Percentiles rank a stretch among this genome's conserved stretches.
phyloP scores from a whole-genome alignment of 2,888 invertebrate species.

The Ophraella communa region DNA sequence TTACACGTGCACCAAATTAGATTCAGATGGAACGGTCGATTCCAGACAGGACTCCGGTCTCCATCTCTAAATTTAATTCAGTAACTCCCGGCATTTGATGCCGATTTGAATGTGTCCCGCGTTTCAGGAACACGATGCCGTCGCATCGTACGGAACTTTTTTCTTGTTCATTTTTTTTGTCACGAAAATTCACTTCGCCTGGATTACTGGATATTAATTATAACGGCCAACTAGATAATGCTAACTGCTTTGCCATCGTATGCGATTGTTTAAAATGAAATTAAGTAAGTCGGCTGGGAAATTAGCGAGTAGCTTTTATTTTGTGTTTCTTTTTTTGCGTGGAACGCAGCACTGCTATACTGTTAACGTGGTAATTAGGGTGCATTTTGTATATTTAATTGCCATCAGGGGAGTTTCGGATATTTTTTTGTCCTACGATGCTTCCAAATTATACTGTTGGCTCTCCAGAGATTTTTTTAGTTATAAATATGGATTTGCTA shows the following conservation, averaged over 20 bases:
- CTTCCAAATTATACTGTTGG: slow-evolving; percentile 13
- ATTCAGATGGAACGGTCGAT: neutral
- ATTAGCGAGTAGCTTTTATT: slow-evolving; percentile 30
- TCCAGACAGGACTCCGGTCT: neutral
- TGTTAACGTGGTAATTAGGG: slow-evolving; percentile 34
- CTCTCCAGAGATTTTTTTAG: neutral
- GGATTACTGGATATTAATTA: slow-evolving; percentile 43
- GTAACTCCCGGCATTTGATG: slow-evolving; percentile 48
- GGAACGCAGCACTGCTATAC: slow-evolving; percentile 20
- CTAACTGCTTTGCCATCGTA: slow-evolving; percentile 35
- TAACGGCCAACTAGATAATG: slow-evolving; percentile 37
- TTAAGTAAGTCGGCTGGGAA: slow-evolving; percentile 36
- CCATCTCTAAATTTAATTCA: slow-evolving; percentile 35
- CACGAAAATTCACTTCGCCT: slow-evolving; percentile 38
- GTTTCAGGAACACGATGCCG: slow-evolving; percentile 46
- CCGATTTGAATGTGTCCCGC: slow-evolving; percentile 54
- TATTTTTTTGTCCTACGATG: slow-evolving; percentile 14
- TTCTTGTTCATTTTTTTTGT: slow-evolving; percentile 37
- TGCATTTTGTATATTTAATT: slow-evolving; percentile 33
- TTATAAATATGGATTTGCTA: neutral
- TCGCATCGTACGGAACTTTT: slow-evolving; percentile 42
- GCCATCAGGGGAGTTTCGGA: slow-evolving; percentile 22
- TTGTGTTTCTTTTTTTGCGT: slow-evolving; percentile 20
- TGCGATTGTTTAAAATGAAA: slow-evolving; percentile 41
- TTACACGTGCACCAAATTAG: neutral